Base-by-base conservation (phyloP, 2,797 vertebrate genomes). In the Macroramphosus scolopax region DNA sequence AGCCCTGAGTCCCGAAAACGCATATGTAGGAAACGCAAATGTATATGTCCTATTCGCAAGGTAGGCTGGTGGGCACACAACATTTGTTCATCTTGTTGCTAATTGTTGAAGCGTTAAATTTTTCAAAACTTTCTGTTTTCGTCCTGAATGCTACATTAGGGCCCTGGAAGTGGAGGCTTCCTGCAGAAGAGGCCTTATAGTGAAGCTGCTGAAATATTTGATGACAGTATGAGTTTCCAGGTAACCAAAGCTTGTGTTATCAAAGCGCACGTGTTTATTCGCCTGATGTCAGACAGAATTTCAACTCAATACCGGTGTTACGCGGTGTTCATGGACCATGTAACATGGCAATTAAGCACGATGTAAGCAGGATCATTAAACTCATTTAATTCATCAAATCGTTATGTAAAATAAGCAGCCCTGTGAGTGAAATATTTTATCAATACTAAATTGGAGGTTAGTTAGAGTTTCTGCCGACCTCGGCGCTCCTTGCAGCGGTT, bases 11-110 rank as follows among this genome's bases (percentile, higher is more conserved):
- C 77, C 20, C 63, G 75, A 29, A 87, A 80, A 64, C 80, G 87
- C 4, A 20, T 86, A 7, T 91, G 89, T 40, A 66, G 83, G 20
- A 88, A 86, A 55, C 76, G 89, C 10, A 90, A 82, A 70, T 92
- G 90, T 36, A 77, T 89, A 36, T 88, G 76, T 67, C 90, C 90
- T 3, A 82, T 89, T 29, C 86, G 85, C 33, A 90, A 87, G 84
- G 88, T 90, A 43, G 35, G 60, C 28, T 15, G 10, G 16, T 2
- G 1, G 10, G 1, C 3, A 0, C 6, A 24, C 8, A 20, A 1
- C 5, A n/a, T 7, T 15, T 60, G 5, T 57, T 14, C 28, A 12
- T 28, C 31, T 48, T 5, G n/a, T 28, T 17, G 1, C 2, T 26
- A 18, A 2, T 15, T 17, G 8, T 48, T 2, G 17, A 32, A 13